These are phyloP conservation scores for Gandaritis pyraliata DNA, from an alignment of 2,888 invertebrate species.

Conservation along the genomic window DNA sequence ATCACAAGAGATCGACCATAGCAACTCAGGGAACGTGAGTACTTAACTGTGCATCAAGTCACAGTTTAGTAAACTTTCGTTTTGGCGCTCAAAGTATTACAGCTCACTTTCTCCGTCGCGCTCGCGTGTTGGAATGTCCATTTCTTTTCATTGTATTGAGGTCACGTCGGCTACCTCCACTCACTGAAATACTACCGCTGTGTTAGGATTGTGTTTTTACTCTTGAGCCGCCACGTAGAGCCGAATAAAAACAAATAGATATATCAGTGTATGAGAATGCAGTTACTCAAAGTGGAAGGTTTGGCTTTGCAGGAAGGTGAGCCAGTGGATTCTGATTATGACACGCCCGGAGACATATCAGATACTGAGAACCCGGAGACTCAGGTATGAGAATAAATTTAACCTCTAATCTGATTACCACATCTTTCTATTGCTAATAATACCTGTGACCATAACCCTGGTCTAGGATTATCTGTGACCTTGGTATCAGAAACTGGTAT, in stretches of 20 bases:
- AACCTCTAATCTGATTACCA: conserved; percentile 10
- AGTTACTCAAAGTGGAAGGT: conserved; percentile 73
- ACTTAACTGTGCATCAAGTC: conserved; percentile 46
- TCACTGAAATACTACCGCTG: conserved; percentile 66
- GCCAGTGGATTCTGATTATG: conserved; percentile 77
- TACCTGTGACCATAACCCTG: too few relatives aligned
- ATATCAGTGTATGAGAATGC: conserved; percentile 56
- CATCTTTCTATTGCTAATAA: background rate
- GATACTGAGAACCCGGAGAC: conserved; percentile 89
- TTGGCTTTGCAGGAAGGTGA: conserved; percentile 79
- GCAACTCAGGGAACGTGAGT: conserved; percentile 78
- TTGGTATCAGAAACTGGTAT: too few relatives aligned
- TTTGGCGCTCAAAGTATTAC: conserved; percentile 75
- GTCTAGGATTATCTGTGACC: too few relatives aligned
- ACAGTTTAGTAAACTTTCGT: conserved; percentile 64
- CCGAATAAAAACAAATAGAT: conserved; percentile 44
- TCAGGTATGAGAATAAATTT: conserved; percentile 82
- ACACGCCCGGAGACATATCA: conserved; percentile 79
- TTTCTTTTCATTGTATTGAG: conserved; percentile 80
- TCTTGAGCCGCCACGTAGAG: conserved; percentile 59
- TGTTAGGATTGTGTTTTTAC: conserved; percentile 61
- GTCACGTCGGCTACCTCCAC: conserved; percentile 72
- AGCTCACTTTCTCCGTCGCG: conserved; percentile 77
- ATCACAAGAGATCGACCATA: conserved; percentile 77
- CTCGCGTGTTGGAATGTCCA: conserved; percentile 79